Evolutionary conservation across 1,140 invertebrate genomes (phyloP).

Genomic region (Pogonomyrmex barbatus): DNA sequence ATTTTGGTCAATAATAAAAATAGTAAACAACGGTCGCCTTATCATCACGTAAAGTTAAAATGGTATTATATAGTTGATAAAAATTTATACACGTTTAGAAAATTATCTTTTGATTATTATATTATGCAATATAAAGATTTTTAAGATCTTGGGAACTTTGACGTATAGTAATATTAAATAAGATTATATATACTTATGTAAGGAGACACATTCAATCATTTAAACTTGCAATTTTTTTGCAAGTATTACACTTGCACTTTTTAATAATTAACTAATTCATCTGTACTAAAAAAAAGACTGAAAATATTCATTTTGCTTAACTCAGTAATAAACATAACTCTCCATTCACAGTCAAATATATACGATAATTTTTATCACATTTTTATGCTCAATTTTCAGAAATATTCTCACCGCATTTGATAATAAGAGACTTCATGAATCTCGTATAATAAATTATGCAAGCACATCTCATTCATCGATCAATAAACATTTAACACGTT

Average conservation of each 20-base stretch:
- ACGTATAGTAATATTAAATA: not conserved
- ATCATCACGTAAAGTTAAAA: constrained; percentile 21
- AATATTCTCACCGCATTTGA: not conserved
- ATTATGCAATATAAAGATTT: not conserved
- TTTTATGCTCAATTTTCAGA: constrained; percentile 31
- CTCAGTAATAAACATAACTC: not conserved
- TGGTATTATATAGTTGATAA: constrained; percentile 6
- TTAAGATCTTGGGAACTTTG: not conserved
- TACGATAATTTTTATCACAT: constrained; percentile 14
- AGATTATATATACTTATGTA: not conserved
- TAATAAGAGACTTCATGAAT: not conserved
- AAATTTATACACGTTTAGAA: not conserved
- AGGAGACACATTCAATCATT: no score
- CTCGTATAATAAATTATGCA: constrained; percentile 34
- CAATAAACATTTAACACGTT: constrained; percentile 43
- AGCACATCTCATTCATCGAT: constrained; percentile 13
- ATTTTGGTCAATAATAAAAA: constrained; percentile 28
- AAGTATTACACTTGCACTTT: not conserved
- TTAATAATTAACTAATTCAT: constrained; percentile 12
- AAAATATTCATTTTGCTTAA: not conserved
- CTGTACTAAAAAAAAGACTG: not conserved
- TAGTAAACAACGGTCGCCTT: not conserved
- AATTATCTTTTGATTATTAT: not conserved
- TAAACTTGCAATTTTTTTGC: not conserved
- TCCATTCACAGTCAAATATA: not conserved